Conservation (phyloP, 1,140 invertebrate species). For the Solenopsis invicta region DNA sequence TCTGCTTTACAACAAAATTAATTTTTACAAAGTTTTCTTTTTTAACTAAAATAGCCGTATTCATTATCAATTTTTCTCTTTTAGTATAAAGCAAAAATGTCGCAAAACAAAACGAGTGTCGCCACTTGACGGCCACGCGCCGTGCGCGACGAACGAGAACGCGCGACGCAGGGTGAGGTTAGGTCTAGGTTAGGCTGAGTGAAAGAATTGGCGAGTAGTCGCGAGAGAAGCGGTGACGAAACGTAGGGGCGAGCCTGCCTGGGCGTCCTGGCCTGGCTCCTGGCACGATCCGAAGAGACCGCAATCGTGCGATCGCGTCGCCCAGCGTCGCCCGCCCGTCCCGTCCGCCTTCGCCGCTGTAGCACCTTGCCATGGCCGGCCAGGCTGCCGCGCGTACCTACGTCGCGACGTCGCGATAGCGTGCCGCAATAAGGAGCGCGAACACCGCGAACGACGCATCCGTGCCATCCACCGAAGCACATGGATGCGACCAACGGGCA, state of each 20-base stretch:
- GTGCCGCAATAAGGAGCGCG: background rate
- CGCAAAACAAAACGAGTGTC: background rate
- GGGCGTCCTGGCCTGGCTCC: no score
- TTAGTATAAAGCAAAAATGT: background rate
- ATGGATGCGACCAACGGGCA: slow-evolving; percentile 84
- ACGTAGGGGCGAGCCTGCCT: background rate
- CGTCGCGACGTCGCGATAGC: slow-evolving; percentile 41
- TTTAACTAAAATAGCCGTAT: no score
- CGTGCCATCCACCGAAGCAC: slow-evolving; percentile 75
- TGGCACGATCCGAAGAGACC: no score
- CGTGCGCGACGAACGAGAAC: background rate
- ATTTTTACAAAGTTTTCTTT: no score
- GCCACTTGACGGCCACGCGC: background rate
- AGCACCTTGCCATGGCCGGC: background rate
- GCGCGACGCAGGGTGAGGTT: background rate
- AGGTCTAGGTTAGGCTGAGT: slow-evolving; percentile 9
- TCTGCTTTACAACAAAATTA: no score
- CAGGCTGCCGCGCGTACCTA: background rate
- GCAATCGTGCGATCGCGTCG: background rate
- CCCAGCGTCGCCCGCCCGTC: background rate
- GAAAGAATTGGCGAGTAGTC: background rate
- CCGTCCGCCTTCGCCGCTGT: background rate
- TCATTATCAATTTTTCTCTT: no score
- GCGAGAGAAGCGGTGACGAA: background rate
- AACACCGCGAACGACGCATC: slow-evolving; percentile 52